phyloP scores from a whole-genome alignment of 1,140 invertebrate species.

The Asobara japonica region DNA sequence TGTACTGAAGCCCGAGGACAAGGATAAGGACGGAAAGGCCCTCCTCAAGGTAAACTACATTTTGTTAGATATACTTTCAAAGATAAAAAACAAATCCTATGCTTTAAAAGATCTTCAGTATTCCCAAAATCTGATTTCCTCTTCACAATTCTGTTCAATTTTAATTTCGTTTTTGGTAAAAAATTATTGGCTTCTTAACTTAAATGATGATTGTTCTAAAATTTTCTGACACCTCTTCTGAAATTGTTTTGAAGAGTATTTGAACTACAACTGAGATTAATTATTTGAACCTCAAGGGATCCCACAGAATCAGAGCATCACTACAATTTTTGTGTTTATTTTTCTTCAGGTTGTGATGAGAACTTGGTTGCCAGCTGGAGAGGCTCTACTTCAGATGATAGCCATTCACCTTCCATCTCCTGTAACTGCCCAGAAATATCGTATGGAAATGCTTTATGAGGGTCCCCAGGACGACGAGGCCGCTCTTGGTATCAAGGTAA shows the following conservation, averaged over 20 bases:
- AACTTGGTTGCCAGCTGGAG: conserved; percentile 98
- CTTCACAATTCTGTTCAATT: too few relatives aligned
- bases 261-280: conserved; percentile 42
- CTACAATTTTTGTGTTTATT: conserved; percentile 21
- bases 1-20: conserved; percentile 92
- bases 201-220: conserved; percentile 54
- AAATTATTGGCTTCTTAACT: too few relatives aligned
- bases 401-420: conserved; percentile 99
- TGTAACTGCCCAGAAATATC: conserved; percentile 98
- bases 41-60: conserved; percentile 81
- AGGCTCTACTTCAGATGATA: conserved; percentile 99
- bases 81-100: too few relatives aligned
- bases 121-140: too few relatives aligned
- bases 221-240: conserved; percentile 66
- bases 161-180: too few relatives aligned
- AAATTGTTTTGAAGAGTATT: conserved; percentile 52
- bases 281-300: background rate
- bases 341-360: conserved; percentile 88
- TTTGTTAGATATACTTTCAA: too few relatives aligned
- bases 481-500: conserved; percentile 85
- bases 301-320: background rate
- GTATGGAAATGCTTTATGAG: conserved; percentile 99
- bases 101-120: too few relatives aligned
- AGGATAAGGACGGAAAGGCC: conserved; percentile 94
- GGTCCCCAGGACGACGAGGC: conserved; percentile 98